Evolutionary conservation across 2,113 vertebrate genomes (phyloP).

Genomic region (Acanthisitta chloris): DNA sequence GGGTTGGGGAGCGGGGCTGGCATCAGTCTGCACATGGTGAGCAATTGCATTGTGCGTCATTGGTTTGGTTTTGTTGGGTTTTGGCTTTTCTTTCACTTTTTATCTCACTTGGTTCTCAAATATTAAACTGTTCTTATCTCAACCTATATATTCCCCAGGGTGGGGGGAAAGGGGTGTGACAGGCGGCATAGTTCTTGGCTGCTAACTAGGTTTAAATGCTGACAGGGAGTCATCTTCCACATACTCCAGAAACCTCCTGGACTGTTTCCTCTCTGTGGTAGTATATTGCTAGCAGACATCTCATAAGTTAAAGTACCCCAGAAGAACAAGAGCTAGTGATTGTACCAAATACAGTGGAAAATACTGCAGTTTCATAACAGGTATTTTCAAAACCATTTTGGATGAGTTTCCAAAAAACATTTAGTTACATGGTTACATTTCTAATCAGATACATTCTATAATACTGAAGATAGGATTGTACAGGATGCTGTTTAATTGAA

Average conservation of each 20-base stretch:
- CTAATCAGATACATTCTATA: not conserved
- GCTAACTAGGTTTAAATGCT: too few species aligned
- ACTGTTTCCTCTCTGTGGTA: not conserved
- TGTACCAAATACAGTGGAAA: not conserved
- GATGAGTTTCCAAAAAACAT: not conserved
- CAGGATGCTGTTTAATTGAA: not conserved
- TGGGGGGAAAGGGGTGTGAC: too few species aligned
- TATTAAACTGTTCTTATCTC: too few species aligned
- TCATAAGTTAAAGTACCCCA: not conserved
- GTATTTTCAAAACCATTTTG: not conserved
- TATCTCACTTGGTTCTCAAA: too few species aligned
- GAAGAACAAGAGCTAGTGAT: not conserved
- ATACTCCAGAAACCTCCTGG: not conserved
- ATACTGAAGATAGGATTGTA: not conserved
- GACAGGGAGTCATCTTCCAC: not conserved
- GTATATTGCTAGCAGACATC: not conserved
- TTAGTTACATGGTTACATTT: not conserved
- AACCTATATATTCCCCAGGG: too few species aligned
- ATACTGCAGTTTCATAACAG: not conserved
- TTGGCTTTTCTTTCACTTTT: too few species aligned
- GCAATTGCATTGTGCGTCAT: too few species aligned
- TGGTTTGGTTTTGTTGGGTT: too few species aligned
- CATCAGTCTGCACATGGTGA: too few species aligned
- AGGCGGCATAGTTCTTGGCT: too few species aligned
- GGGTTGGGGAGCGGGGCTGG: too few species aligned